A percentile compares a stretch with the other conserved stretches of the same genome.
These are phyloP conservation scores for Scomberomorus guttatus DNA, from an alignment of 2,797 vertebrate species.

Conservation along the genomic window DNA sequence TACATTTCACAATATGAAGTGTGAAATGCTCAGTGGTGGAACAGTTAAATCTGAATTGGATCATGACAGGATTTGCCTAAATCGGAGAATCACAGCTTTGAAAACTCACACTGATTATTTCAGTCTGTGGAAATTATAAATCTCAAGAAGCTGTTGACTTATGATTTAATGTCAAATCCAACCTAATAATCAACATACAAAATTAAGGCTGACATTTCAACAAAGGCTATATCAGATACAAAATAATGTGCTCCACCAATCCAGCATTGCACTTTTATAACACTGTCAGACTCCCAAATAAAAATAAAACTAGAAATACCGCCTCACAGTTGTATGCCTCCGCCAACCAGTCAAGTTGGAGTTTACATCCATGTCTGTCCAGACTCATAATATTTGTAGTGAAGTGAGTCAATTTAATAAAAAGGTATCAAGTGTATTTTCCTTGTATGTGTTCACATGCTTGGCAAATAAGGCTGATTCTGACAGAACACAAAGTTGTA, in stretches of 20 bases:
- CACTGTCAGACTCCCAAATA: too few relatives aligned
- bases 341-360: too few relatives aligned
- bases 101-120: background rate
- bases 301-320: too few relatives aligned
- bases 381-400: too few relatives aligned
- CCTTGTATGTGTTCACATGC: too few relatives aligned
- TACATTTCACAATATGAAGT: slow-evolving; percentile 3
- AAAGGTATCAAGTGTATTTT: too few relatives aligned
- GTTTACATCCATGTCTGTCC: too few relatives aligned
- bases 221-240: background rate
- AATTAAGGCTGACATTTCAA: slow-evolving; percentile 4
- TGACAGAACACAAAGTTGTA: too few relatives aligned
- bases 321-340: too few relatives aligned
- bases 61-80: slow-evolving; percentile 1
- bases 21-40: slow-evolving; percentile 10
- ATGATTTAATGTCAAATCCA: slow-evolving; percentile 4
- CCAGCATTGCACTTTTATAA: too few relatives aligned
- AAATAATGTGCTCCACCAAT: background rate
- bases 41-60: background rate
- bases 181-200: background rate
- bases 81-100: slow-evolving; percentile 1
- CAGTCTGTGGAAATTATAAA: background rate
- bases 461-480: too few relatives aligned
- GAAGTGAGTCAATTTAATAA: too few relatives aligned
- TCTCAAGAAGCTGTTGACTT: background rate